These are phyloP conservation scores for Xiphorhynchus elegans DNA, from an alignment of 2,113 vertebrate genomes.

Conservation along the genomic window DNA sequence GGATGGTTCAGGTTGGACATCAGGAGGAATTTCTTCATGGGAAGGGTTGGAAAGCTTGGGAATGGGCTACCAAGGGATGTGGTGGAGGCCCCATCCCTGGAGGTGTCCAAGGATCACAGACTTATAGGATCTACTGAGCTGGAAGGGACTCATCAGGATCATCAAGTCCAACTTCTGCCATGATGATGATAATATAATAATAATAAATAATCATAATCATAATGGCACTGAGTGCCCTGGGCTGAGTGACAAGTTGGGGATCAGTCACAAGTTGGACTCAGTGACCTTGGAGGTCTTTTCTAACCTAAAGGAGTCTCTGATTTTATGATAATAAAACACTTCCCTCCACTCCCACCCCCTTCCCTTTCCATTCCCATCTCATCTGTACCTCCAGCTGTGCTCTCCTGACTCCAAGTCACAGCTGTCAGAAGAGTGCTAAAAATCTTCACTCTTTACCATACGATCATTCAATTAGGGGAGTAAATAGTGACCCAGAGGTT, in stretches of 20 bases:
- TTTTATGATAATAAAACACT: not conserved
- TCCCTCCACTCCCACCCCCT: not conserved
- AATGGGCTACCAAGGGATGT: not conserved
- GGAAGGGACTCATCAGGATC: not conserved
- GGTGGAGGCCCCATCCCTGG: not conserved
- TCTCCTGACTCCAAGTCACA: not conserved
- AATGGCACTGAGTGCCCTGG: not conserved
- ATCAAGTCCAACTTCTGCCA: not conserved
- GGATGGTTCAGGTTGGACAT: not conserved
- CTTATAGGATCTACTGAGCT: rapidly evolving
- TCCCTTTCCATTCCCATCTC: not conserved
- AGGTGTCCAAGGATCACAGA: not conserved
- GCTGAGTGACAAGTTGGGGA: not conserved
- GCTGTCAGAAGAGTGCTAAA: slow-evolving; percentile 53
- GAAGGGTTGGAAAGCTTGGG: not conserved
- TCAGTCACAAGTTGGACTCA: not conserved
- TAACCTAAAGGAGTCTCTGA: not conserved
- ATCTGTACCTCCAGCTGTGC: not conserved
- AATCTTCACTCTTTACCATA: slow-evolving; percentile 56
- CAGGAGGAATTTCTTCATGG: not conserved
- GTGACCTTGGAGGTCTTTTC: not conserved
- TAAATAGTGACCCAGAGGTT: slow-evolving; percentile 51
- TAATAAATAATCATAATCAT: not conserved
- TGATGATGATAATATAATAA: not conserved
- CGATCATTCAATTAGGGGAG: slow-evolving; percentile 73